Evolutionary conservation across 2,797 vertebrate genomes (phyloP), one percentile per base, ranked within the genome.

Genomic region (Syngnathus acus): DNA sequence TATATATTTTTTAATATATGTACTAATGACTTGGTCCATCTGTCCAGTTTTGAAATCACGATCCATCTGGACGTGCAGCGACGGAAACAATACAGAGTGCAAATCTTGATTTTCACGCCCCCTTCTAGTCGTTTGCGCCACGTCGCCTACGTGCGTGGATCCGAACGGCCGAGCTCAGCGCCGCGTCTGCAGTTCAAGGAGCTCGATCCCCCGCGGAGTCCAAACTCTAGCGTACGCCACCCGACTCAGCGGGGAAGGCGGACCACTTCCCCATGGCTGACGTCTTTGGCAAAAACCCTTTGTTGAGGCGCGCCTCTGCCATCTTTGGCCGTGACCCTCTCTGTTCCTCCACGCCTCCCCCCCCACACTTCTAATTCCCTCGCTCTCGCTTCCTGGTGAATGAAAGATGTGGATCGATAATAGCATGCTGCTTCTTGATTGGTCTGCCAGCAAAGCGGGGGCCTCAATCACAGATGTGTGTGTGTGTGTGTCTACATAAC

Each of bases 321-420:
- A 91, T 91, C 88, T 91, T 91, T 68, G 74, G 86, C 86, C 86
- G 79, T 92, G 90, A 91, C 88, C 89, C 58, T 19, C 68, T 60
- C 77, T 79, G 74, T 79, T 32, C 26, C 26, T 32, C 26, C 26
- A 2, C 26, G 26, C 26, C 26, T 32, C 26, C 26, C 26, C 26
- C 68, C 72, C 72, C 62, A 77, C 77, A 63, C 64, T 50, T 74
- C 68, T 77, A 75, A 76, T 76, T 85, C 82, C 75, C 54, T 72
- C 45, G 14, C 45, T 47, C 13, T 73, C 77, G 73, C 79, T 79
- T 71, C 73, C 53, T 55, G 51, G 63, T 72, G 85, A 88, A 88
- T 87, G 80, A 80, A 82, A 71, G 80, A 78, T 85, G 79, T 78
- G 74, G 81, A 90, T 92, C 89, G 88, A 91, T 91, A 89, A 85